Evolutionary conservation across 2,113 vertebrate genomes (phyloP).

Genomic region (Accipiter virgatus): DNA sequence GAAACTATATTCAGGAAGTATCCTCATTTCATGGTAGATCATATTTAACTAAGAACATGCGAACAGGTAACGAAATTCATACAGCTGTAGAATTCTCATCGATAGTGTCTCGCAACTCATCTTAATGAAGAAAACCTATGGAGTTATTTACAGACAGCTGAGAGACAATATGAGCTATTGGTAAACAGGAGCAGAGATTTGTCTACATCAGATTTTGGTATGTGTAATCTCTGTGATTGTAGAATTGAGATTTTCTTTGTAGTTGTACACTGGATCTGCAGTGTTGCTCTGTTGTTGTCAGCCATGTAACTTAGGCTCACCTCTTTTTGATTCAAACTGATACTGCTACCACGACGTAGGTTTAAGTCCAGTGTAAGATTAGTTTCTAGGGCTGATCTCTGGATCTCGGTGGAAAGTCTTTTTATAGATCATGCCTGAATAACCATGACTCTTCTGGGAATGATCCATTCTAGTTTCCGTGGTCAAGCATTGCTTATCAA

Average conservation of each 20-base stretch:
- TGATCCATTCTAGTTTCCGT: not conserved
- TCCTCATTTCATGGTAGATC: not conserved
- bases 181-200: not conserved
- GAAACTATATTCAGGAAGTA: not conserved
- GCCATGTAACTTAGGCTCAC: rapidly evolving
- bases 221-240: not conserved
- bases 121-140: not conserved
- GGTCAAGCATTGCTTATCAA: not conserved
- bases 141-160: not conserved
- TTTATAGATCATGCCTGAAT: not conserved
- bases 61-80: not conserved
- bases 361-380: not conserved
- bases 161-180: not conserved
- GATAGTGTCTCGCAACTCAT: not conserved
- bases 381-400: not conserved
- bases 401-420: not conserved
- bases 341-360: rapidly evolving
- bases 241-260: not conserved
- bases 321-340: not conserved
- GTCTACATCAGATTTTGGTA: not conserved
- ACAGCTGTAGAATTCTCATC: not conserved
- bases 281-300: not conserved
- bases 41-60: not conserved
- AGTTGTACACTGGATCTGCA: not conserved
- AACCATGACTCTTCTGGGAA: not conserved